Evolutionary conservation across 2,113 vertebrate genomes (phyloP).

Genomic region (Melierax canorus): DNA sequence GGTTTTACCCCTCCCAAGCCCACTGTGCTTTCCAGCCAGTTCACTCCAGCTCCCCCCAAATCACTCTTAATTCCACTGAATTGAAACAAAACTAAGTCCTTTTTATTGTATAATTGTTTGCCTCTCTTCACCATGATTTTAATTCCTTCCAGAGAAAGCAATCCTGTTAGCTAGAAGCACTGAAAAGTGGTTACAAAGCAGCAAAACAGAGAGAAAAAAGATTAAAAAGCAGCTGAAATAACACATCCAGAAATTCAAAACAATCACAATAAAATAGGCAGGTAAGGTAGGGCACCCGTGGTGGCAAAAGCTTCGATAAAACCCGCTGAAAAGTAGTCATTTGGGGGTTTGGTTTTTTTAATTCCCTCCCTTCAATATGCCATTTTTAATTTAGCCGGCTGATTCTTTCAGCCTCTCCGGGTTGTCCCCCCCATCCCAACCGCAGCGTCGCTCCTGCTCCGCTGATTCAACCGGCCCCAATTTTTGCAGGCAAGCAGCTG

Average conservation of each 20-base stretch:
- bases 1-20: not conserved
- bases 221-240: not conserved
- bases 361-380: too few relatives aligned
- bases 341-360: not conserved
- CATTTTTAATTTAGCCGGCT: not conserved
- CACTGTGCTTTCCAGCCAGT: not conserved
- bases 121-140: not conserved
- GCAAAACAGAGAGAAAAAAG: not conserved
- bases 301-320: not conserved
- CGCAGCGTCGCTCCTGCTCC: accelerated
- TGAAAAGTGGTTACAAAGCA: not conserved
- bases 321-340: too few relatives aligned
- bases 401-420: not conserved
- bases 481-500: accelerated
- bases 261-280: too few relatives aligned
- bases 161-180: not conserved
- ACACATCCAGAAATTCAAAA: too few relatives aligned
- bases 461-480: not conserved
- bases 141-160: not conserved
- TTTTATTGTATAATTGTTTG: not conserved
- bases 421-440: not conserved
- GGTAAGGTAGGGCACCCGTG: too few relatives aligned
- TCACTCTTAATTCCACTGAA: not conserved
- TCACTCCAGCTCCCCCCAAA: not conserved
- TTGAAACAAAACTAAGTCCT: not conserved